A percentile compares a stretch with the other conserved stretches of the same genome.
Evolutionary conservation across 1,140 invertebrate genomes (phyloP).

Genomic region (Lucilia cuprina): DNA sequence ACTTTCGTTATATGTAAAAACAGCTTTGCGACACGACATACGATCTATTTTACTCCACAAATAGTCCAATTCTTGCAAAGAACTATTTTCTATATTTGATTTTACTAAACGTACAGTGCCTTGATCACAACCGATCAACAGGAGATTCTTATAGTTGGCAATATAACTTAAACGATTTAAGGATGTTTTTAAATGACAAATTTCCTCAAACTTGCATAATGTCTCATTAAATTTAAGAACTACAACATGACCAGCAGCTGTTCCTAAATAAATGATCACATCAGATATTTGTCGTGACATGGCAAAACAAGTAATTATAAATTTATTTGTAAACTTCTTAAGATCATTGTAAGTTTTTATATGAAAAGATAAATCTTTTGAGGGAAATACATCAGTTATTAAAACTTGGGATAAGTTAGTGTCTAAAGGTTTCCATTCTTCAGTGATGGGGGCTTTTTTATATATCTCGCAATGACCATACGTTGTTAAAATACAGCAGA

Average conservation of each 20-base stretch:
- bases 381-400: background rate
- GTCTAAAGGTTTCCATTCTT: background rate
- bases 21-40: conserved; percentile 44
- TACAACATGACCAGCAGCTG: conserved; percentile 48
- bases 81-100: background rate
- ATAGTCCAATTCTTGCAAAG: conserved; percentile 17
- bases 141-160: conserved; percentile 40
- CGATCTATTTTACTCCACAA: conserved; percentile 49
- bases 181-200: conserved; percentile 38
- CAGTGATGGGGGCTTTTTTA: background rate
- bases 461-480: conserved; percentile 20
- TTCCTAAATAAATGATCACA: conserved; percentile 44
- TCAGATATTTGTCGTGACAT: conserved; percentile 37
- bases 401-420: background rate
- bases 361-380: background rate
- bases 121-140: conserved; percentile 45
- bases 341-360: background rate
- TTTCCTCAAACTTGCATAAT: conserved; percentile 26
- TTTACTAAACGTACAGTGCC: conserved; percentile 44
- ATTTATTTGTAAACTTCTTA: background rate
- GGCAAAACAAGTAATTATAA: conserved; percentile 44
- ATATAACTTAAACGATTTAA: conserved; percentile 47
- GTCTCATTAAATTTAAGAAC: conserved; percentile 36
- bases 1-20: conserved; percentile 38
- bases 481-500: background rate